phyloP scores from a whole-genome alignment of 1,140 invertebrate genomes.

The Agrypnia vestita region DNA sequence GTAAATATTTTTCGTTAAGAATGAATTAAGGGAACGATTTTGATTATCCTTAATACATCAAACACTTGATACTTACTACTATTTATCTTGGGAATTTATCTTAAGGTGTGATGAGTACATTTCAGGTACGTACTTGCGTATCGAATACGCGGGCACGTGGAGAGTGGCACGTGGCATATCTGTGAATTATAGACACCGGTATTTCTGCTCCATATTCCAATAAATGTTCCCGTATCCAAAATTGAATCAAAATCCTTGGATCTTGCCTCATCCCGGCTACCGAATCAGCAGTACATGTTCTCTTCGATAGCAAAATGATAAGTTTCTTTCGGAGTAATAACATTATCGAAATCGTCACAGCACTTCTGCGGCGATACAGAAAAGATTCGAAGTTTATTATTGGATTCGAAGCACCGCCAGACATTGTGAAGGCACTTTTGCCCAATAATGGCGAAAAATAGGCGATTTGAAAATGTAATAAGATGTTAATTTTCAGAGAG shows the following conservation, averaged over 20 bases:
- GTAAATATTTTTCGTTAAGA: too few species aligned
- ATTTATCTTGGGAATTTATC: background rate
- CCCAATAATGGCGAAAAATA: slow-evolving; percentile 14
- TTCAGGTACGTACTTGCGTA: slow-evolving; percentile 11
- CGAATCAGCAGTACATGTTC: background rate
- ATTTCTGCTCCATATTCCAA: slow-evolving; percentile 1
- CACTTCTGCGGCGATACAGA: slow-evolving; percentile 7
- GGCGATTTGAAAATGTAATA: slow-evolving; percentile 14
- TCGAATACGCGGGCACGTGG: background rate
- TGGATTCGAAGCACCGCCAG: slow-evolving; percentile 2
- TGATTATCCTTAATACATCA: too few species aligned
- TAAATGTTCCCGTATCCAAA: slow-evolving; percentile 24
- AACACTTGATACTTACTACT: too few species aligned
- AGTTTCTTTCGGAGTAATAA: slow-evolving; percentile 3
- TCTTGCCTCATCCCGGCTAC: background rate
- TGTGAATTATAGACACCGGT: background rate
- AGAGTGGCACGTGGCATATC: background rate
- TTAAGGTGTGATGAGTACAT: background rate
- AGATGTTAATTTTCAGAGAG: slow-evolving; percentile 7
- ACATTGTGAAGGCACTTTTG: slow-evolving; percentile 5
- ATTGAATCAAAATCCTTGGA: slow-evolving; percentile 27
- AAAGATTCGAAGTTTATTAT: slow-evolving; percentile 18
- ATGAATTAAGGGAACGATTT: too few species aligned
- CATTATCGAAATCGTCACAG: slow-evolving; percentile 21
- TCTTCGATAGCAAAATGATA: slow-evolving; percentile 8